Evolutionary conservation across 2,888 invertebrate genomes (phyloP).

Genomic region (Ectemnius cavifrons): DNA sequence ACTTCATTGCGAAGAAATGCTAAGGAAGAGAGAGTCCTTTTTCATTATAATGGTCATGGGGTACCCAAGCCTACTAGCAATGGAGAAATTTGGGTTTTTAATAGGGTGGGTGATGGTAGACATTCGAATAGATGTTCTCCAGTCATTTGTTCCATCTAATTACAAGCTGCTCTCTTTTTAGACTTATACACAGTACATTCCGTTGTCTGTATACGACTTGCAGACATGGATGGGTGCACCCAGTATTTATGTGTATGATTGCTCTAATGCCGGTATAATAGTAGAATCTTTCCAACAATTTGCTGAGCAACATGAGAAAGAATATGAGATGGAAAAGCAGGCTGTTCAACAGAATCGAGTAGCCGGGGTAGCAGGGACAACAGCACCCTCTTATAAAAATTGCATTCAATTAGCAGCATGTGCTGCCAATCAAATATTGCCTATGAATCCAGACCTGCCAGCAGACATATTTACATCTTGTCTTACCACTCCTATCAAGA

Average conservation of each 20-base stretch:
- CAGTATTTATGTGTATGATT: conserved; percentile 99
- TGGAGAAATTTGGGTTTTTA: conserved; percentile 99
- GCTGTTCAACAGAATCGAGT: conserved; percentile 73
- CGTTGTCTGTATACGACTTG: conserved; percentile 97
- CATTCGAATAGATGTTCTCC: neutral
- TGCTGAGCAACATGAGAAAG: conserved; percentile 93
- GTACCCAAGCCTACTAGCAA: conserved; percentile 98
- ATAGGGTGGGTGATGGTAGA: conserved; percentile 83
- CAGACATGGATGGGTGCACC: conserved; percentile 99
- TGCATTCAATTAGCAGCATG: conserved; percentile 99
- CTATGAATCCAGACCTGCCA: conserved; percentile 98
- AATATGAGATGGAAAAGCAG: conserved; percentile 81
- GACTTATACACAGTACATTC: conserved; percentile 99
- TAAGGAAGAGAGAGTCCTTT: conserved; percentile 98
- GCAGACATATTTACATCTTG: conserved; percentile 99
- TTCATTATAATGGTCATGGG: conserved; percentile 99
- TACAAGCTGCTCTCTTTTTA: conserved; percentile 76
- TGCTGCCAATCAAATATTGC: conserved; percentile 93
- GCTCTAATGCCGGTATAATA: conserved; percentile 98
- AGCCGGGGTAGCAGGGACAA: conserved; percentile 67
- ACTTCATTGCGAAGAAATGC: conserved; percentile 96
- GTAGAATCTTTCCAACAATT: conserved; percentile 94
- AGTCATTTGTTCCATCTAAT: neutral
- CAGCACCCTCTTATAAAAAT: conserved; percentile 86
- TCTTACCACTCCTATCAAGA: conserved; percentile 98